Conservation (phyloP, 1,140 invertebrate species). For the Eriosoma lanigerum region DNA sequence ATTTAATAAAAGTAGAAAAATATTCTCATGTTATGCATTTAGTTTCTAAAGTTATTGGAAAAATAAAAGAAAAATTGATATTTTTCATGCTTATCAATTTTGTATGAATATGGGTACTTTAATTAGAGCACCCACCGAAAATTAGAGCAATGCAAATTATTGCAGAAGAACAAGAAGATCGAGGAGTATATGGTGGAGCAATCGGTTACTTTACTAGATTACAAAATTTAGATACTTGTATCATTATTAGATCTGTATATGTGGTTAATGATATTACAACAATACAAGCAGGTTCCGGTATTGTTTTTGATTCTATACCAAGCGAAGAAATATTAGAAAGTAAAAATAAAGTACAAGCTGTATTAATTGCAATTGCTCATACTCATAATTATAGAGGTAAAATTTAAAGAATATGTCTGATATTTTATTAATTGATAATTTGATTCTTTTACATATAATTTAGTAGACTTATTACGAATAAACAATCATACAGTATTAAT, state of each 20-base stretch:
- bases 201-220: background rate
- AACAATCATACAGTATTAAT: background rate
- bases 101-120: slow-evolving; percentile 11
- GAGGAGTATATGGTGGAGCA: background rate
- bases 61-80: background rate
- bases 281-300: background rate
- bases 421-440: background rate
- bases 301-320: background rate
- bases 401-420: background rate
- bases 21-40: slow-evolving; percentile 1
- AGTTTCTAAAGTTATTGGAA: background rate
- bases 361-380: background rate
- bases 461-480: background rate
- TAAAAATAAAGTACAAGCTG: background rate
- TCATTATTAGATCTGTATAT: background rate
- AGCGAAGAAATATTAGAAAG: background rate
- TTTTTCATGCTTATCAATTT: background rate
- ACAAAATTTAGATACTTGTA: background rate
- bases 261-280: background rate
- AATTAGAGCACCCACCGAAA: background rate
- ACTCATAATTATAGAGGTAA: background rate
- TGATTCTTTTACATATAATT: background rate
- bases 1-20: background rate
- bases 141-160: background rate
- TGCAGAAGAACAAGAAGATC: background rate